A percentile compares a stretch with the other conserved stretches of the same genome.
Conservation (phyloP, 2,797 vertebrate genomes). For the Thripadectes ignobilis region DNA sequence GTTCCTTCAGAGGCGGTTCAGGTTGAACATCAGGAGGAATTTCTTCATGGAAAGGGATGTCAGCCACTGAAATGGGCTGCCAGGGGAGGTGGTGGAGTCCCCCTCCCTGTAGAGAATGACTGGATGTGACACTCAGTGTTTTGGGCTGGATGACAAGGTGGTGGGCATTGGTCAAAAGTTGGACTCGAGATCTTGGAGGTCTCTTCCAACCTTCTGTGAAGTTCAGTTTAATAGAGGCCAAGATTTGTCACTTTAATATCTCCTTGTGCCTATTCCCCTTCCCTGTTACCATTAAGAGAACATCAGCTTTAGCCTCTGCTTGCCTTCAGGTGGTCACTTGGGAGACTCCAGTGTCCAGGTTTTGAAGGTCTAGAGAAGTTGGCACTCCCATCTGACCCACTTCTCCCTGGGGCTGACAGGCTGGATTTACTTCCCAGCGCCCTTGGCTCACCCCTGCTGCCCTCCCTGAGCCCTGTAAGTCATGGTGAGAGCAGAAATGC, state of each 20-base stretch:
- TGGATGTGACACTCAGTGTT: neutral
- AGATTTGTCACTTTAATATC: neutral
- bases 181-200: rapidly evolving
- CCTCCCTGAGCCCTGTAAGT: neutral
- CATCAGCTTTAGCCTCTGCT: neutral
- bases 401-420: neutral
- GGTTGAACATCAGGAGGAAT: neutral
- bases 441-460: neutral
- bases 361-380: neutral
- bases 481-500: rapidly evolving
- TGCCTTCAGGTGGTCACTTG: neutral
- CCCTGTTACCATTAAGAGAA: neutral
- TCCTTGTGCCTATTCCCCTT: neutral
- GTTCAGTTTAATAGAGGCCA: neutral
- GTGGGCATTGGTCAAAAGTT: neutral
- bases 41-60: neutral
- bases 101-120: rapidly evolving
- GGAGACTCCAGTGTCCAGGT: neutral
- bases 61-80: neutral
- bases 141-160: neutral
- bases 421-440: rapidly evolving
- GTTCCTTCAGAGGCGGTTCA: rapidly evolving
- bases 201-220: neutral
- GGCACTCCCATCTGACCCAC: rapidly evolving
- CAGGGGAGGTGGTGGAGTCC: neutral